Evolutionary conservation across 1,140 invertebrate species (phyloP), one percentile per base, ranked within the genome.

Genomic region (Drosophila varians): DNA sequence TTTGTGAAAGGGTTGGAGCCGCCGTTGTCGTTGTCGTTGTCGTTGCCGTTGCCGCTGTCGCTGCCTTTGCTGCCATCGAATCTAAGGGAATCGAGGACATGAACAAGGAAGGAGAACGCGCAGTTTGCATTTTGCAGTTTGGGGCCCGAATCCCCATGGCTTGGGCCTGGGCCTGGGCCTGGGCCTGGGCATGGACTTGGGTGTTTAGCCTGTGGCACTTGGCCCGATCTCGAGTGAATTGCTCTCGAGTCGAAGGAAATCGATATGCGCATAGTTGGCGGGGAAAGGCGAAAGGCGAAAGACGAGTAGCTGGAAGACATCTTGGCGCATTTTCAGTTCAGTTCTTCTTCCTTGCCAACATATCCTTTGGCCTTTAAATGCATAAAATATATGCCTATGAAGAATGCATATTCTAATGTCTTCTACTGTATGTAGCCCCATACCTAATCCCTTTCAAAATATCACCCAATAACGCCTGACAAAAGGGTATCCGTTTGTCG

Each of bases 201-300:
- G 36, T 38, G 40, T 61, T 61, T 61, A 26, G 48, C 56, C 65
- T 28, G 77, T 66, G 77, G 60, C 77, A 80, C 77, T 83, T 84
- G 71, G 79, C 74, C 79, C 64, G 74, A 83, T 84, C 78, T 83
- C 78, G 82, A 83, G 78, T 83, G 78, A 73, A 66, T 82, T 78
- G 78, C 79, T 70, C 60, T 64, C 60, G 55, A 64, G 60, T 54
- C 55, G 55, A 64, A 64, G 60, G 60, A 64, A 64, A 64, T 64
- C 60, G 60, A 64, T 64, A 64, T 64, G 60, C 60, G 60, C 60
- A 64, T 64, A 64, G 60, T 61, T 28, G 56, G 55, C 60, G 60
- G 60, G 55, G 42, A 61, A 47, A 12, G 28, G 55, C 42, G 42
- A 61, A 47, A 12, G 28, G 55, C 42, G 55, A 47, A 64, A 36